Evolutionary conservation across 1,140 invertebrate species (phyloP).

Genomic region (Bilobella aurantiaca): DNA sequence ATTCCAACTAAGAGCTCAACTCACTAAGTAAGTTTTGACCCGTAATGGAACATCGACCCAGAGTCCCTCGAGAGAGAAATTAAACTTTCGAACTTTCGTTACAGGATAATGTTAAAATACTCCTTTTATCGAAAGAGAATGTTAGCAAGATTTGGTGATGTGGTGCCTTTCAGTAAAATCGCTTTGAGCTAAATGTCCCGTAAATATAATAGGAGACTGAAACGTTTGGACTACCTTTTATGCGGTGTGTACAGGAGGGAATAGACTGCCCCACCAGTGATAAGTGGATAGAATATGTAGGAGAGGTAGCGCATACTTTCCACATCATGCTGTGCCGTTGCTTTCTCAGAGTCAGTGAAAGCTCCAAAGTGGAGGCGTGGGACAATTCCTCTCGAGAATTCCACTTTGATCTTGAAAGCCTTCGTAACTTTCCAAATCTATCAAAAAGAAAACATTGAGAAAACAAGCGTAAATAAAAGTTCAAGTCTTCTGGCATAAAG

Average conservation of each 20-base stretch:
- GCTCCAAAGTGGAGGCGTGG: slow-evolving; percentile 39
- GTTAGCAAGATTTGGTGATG: too few relatives aligned
- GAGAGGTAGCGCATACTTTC: slow-evolving; percentile 84
- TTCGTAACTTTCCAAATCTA: slow-evolving; percentile 92
- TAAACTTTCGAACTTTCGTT: too few relatives aligned
- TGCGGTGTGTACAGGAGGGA: slow-evolving; percentile 86
- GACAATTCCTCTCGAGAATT: slow-evolving; percentile 14
- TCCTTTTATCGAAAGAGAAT: too few relatives aligned
- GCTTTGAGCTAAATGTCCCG: too few relatives aligned
- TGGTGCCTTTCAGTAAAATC: too few relatives aligned
- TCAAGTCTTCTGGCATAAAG: too few relatives aligned
- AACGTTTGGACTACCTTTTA: slow-evolving; percentile 52
- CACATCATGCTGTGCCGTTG: slow-evolving; percentile 74
- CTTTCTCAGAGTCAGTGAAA: slow-evolving; percentile 54
- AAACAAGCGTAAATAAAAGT: background rate
- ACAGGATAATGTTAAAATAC: too few relatives aligned
- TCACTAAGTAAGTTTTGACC: too few relatives aligned
- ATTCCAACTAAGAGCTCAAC: too few relatives aligned
- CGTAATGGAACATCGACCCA: too few relatives aligned
- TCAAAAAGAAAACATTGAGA: slow-evolving; percentile 28
- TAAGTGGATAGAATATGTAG: slow-evolving; percentile 84
- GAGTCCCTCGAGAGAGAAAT: too few relatives aligned
- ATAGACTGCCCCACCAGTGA: slow-evolving; percentile 74
- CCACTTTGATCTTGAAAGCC: slow-evolving; percentile 60
- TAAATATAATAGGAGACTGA: too few relatives aligned